Evolutionary conservation across 2,888 invertebrate species (phyloP).

Genomic region (Pseudococcus viburni): DNA sequence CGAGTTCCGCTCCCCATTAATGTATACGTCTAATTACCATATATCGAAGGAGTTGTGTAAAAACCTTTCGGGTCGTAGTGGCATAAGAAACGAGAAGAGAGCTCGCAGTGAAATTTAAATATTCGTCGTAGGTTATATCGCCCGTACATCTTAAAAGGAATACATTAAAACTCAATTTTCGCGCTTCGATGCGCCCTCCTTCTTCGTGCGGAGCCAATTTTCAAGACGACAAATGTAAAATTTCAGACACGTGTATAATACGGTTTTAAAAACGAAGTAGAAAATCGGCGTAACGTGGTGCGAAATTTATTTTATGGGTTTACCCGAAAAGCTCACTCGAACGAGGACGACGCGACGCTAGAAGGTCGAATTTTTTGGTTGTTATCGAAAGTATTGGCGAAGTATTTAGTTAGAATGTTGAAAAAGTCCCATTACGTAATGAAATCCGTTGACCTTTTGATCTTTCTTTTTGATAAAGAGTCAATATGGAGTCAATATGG

Average conservation of each 20-base stretch:
- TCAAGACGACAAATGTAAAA: not conserved
- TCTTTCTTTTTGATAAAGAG: too few relatives aligned
- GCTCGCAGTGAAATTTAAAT: constrained; percentile 5
- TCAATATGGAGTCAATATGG: too few relatives aligned
- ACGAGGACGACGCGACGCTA: too few relatives aligned
- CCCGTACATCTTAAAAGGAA: constrained; percentile 4
- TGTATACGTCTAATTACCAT: constrained; percentile 27
- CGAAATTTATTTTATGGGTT: too few relatives aligned
- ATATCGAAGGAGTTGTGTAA: constrained; percentile 18
- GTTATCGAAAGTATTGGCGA: too few relatives aligned
- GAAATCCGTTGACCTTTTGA: too few relatives aligned
- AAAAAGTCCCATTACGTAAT: too few relatives aligned
- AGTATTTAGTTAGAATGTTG: too few relatives aligned
- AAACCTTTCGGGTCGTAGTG: not conserved
- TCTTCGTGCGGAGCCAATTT: not conserved
- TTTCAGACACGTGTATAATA: not conserved
- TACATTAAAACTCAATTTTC: constrained; percentile 42
- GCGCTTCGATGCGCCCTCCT: constrained; percentile 1
- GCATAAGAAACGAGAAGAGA: not conserved
- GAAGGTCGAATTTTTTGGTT: too few relatives aligned
- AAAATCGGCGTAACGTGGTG: too few relatives aligned
- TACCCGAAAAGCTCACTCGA: too few relatives aligned
- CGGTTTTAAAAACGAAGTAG: too few relatives aligned
- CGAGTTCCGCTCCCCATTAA: not conserved
- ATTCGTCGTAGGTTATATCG: constrained; percentile 3